phyloP scores from a whole-genome alignment of 2,113 vertebrate species.

The Pelvicachromis taeniatus region DNA sequence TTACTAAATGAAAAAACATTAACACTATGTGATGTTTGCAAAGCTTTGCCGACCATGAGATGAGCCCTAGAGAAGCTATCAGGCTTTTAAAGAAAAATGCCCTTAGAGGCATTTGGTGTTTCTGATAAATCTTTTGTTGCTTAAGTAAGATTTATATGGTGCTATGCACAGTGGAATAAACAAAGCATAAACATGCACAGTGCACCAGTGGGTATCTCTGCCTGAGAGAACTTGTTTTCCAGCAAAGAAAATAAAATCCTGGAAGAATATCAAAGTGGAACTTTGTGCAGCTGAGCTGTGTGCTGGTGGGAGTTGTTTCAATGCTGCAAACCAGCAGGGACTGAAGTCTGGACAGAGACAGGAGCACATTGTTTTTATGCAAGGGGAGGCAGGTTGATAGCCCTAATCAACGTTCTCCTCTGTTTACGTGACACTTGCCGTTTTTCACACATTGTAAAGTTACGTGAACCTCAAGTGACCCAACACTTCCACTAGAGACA shows the following conservation, averaged over 20 bases:
- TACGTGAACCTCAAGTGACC: background rate
- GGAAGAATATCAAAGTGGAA: conserved; percentile 32
- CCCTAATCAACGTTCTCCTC: background rate
- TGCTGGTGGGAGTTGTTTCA: conserved; percentile 24
- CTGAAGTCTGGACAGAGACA: conserved; percentile 28
- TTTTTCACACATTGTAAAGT: background rate
- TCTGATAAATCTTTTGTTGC: conserved; percentile 1
- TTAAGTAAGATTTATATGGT: conserved; percentile 8
- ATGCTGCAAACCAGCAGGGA: conserved; percentile 9
- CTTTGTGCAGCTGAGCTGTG: background rate
- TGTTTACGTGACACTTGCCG: background rate
- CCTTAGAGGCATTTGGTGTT: background rate
- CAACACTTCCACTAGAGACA: background rate
- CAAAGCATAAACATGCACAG: background rate
- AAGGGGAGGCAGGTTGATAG: background rate
- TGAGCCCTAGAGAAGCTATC: conserved; percentile 31
- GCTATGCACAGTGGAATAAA: conserved; percentile 1
- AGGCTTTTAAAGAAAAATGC: conserved; percentile 1
- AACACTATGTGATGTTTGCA: conserved; percentile 36
- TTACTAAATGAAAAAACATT: conserved; percentile 50
- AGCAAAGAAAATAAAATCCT: conserved; percentile 33
- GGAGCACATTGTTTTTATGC: conserved; percentile 25
- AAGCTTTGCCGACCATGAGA: conserved; percentile 43
- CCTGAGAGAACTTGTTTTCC: conserved; percentile 19
- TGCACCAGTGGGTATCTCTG: background rate